A percentile compares a stretch with the other conserved stretches of the same genome.
phyloP scores from a whole-genome alignment of 2,797 vertebrate species.

The Psittacula echo region DNA sequence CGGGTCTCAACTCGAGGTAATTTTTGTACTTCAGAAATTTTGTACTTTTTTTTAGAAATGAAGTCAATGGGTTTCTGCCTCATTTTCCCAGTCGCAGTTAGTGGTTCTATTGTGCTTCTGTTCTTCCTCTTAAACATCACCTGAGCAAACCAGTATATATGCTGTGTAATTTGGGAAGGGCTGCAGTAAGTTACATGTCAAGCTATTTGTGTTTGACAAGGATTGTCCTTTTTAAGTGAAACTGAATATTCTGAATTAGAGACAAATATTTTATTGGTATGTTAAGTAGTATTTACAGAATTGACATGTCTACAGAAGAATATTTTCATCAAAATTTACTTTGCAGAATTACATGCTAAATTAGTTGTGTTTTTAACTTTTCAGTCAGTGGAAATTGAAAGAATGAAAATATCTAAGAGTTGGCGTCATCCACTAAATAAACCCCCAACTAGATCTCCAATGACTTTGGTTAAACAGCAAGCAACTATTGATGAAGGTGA shows the following conservation, averaged over 20 bases:
- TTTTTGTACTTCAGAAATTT: not conserved
- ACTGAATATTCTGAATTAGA: not conserved
- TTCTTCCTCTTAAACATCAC: not conserved
- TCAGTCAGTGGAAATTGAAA: constrained; percentile 60
- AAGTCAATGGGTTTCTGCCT: not conserved
- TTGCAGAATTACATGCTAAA: not conserved
- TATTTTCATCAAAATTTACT: not conserved
- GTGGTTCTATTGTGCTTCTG: not conserved
- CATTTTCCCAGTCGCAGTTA: not conserved
- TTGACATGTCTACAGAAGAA: not conserved
- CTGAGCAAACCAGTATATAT: not conserved
- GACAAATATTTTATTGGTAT: not conserved
- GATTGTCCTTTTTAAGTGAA: not conserved
- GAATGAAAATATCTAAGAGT: constrained; percentile 87
- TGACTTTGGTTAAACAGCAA: constrained; percentile 92
- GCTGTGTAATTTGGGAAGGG: not conserved
- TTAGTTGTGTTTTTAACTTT: not conserved
- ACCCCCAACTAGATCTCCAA: constrained; percentile 89
- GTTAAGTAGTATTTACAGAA: not conserved
- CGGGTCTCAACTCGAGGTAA: not conserved
- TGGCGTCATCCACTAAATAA: constrained; percentile 93
- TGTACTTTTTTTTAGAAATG: not conserved
- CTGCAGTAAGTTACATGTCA: not conserved
- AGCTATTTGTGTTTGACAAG: not conserved
- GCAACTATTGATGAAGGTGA: constrained; percentile 89